phyloP scores from a whole-genome alignment of 2,888 invertebrate genomes.

The Zhuqinia jingwanae region DNA sequence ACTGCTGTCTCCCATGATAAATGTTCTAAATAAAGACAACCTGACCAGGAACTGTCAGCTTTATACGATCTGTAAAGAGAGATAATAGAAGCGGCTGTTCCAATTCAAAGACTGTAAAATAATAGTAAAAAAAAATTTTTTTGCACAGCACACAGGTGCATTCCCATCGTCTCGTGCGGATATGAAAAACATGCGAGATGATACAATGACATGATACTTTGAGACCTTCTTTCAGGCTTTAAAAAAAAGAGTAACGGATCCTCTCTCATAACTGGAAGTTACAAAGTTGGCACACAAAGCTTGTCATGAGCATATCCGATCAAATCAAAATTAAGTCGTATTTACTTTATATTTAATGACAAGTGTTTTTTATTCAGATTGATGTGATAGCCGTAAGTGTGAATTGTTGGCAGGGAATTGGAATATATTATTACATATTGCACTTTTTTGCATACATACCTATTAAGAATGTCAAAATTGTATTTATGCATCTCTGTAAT shows the following conservation, averaged over 20 bases:
- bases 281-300: slow-evolving; percentile 18
- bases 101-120: slow-evolving; percentile 19
- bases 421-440: too few relatives aligned
- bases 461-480: too few relatives aligned
- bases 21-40: slow-evolving; percentile 64
- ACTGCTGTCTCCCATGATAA: slow-evolving; percentile 55
- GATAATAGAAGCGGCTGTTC: slow-evolving; percentile 15
- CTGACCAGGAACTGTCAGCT: slow-evolving; percentile 64
- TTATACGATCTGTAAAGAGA: slow-evolving; percentile 10
- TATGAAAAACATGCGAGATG: not conserved
- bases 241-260: not conserved
- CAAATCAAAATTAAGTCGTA: slow-evolving; percentile 29
- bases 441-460: too few relatives aligned
- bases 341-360: not conserved
- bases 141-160: too few relatives aligned
- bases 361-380: too few relatives aligned
- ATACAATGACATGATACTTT: slow-evolving; percentile 30
- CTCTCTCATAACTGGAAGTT: slow-evolving; percentile 7
- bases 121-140: too few relatives aligned
- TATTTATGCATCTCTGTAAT: too few relatives aligned
- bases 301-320: slow-evolving; percentile 24
- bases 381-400: too few relatives aligned
- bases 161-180: not conserved
- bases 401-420: too few relatives aligned
- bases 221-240: slow-evolving; percentile 2